Conservation (phyloP, 2,888 invertebrate species). For the Catocala fraxini region DNA sequence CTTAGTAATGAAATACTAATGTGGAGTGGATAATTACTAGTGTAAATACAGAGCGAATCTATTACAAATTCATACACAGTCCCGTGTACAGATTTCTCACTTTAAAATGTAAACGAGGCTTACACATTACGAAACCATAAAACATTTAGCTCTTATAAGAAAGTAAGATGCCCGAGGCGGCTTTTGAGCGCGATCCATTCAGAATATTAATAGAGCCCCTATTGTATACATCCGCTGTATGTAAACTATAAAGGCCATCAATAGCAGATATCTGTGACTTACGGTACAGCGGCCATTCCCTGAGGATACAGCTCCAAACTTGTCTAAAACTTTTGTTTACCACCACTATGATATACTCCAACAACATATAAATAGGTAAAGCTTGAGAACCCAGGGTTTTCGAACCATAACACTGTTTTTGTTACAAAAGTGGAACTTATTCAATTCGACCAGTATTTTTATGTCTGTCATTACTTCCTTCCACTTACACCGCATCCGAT, state of each 20-base stretch:
- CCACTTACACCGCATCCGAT: conserved; percentile 1
- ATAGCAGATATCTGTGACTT: conserved; percentile 42
- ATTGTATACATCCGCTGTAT: conserved; percentile 26
- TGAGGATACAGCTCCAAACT: conserved; percentile 26
- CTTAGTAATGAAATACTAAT: too few species aligned
- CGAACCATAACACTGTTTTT: not conserved
- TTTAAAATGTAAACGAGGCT: conserved; percentile 25
- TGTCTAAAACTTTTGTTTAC: conserved; percentile 24
- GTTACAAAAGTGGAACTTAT: conserved; percentile 1
- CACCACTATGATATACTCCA: not conserved
- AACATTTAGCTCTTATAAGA: conserved; percentile 42
- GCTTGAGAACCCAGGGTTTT: too few species aligned
- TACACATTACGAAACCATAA: conserved; percentile 33
- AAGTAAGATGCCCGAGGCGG: conserved; percentile 42
- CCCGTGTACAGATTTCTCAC: conserved; percentile 18
- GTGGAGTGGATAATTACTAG: not conserved
- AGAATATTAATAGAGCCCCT: conserved; percentile 51
- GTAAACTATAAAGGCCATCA: conserved; percentile 38
- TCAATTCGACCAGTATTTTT: conserved; percentile 1
- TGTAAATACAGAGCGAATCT: not conserved
- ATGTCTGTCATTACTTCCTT: not conserved
- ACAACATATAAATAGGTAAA: too few species aligned
- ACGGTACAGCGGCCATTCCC: conserved; percentile 28
- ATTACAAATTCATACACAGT: conserved; percentile 12
- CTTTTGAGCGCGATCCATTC: conserved; percentile 52